Percentiles rank a stretch among this genome's conserved stretches.
Conservation (phyloP, 1,140 invertebrate species). For the Campoletis sonorensis region DNA sequence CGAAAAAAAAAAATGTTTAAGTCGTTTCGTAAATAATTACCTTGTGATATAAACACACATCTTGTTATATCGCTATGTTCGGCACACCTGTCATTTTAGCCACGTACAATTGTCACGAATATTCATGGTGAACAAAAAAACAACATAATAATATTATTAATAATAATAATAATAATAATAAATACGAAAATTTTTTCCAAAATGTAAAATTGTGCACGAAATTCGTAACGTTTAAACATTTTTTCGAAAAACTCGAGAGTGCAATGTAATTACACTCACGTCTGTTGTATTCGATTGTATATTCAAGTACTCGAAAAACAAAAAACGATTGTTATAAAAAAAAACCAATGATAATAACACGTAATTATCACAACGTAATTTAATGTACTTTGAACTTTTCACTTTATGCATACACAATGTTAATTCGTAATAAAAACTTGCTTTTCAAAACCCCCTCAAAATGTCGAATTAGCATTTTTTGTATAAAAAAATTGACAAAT, state of each 20-base stretch:
- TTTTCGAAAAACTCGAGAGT: not conserved
- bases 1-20: constrained; percentile 11
- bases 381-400: constrained; percentile 23
- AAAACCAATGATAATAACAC: not conserved
- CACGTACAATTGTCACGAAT: no score
- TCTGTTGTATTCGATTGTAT: not conserved
- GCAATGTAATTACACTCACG: constrained; percentile 25
- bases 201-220: not conserved
- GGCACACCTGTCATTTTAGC: no score
- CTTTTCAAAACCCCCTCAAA: constrained; percentile 29
- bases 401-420: constrained; percentile 34
- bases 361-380: no score
- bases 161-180: not conserved
- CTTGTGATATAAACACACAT: not conserved
- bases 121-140: no score
- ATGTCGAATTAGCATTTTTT: no score
- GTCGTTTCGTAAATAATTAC: not conserved
- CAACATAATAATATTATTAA: no score
- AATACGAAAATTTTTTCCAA: no score
- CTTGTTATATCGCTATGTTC: not conserved
- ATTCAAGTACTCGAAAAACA: constrained; percentile 8
- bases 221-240: not conserved
- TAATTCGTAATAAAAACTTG: constrained; percentile 38
- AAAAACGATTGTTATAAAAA: constrained; percentile 20
- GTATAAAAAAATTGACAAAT: no score